A percentile compares a stretch with the other conserved stretches of the same genome.
Evolutionary conservation across 2,797 vertebrate species (phyloP).

Genomic region (Liparis tanakae): DNA sequence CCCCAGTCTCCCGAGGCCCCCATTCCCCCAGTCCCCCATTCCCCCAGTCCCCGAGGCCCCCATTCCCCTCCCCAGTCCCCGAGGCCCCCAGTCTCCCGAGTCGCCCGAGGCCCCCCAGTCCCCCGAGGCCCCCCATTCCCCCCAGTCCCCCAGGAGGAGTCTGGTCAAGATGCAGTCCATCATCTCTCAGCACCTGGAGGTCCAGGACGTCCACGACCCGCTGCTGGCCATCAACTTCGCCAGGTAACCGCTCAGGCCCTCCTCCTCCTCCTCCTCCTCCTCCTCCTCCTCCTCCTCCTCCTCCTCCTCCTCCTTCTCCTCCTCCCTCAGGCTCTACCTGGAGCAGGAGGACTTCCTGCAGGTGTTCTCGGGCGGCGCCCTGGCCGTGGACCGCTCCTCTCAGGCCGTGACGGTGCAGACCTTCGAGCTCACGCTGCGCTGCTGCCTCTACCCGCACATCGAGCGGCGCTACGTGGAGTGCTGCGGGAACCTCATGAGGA

Average conservation of each 20-base stretch:
- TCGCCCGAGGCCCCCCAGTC: slow-evolving; percentile 76
- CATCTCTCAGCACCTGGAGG: slow-evolving; percentile 89
- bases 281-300: too few species aligned
- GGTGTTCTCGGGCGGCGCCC: slow-evolving; percentile 90
- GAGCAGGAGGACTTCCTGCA: slow-evolving; percentile 96
- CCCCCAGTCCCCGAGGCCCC: slow-evolving; percentile 67
- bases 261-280: too few species aligned
- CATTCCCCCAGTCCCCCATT: slow-evolving; percentile 88
- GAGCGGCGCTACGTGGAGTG: slow-evolving; percentile 93
- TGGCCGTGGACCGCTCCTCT: slow-evolving; percentile 94
- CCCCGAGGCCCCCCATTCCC: slow-evolving; percentile 68
- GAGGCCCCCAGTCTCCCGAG: slow-evolving; percentile 82
- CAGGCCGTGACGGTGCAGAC: slow-evolving; percentile 98
- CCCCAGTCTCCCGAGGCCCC: slow-evolving; percentile 73
- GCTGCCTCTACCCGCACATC: slow-evolving; percentile 97
- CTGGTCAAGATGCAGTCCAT: slow-evolving; percentile 96
- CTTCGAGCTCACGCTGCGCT: slow-evolving; percentile 94
- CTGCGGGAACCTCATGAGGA: slow-evolving; percentile 97
- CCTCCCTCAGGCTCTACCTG: slow-evolving; percentile 88
- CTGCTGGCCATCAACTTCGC: slow-evolving; percentile 96
- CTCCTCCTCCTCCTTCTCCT: too few species aligned
- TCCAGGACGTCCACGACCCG: slow-evolving; percentile 91
- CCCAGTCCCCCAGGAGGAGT: slow-evolving; percentile 89
- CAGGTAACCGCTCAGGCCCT: slow-evolving; percentile 79
- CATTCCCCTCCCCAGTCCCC: too few species aligned